phyloP scores from a whole-genome alignment of 1,140 invertebrate genomes.

The Andrena cerasifolii region DNA sequence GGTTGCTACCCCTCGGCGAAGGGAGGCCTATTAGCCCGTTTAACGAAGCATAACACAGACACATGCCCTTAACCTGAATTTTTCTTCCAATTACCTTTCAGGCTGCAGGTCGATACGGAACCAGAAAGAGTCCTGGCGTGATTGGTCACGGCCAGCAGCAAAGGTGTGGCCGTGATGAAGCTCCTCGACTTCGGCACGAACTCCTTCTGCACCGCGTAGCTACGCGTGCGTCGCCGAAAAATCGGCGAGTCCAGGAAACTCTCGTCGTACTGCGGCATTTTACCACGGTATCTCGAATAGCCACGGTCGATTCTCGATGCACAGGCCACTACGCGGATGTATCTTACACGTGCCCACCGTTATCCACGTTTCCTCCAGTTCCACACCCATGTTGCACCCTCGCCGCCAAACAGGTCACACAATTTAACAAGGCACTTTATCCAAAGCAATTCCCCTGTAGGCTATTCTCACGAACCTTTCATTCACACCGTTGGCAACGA shows the following conservation, averaged over 20 bases:
- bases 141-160: constrained; percentile 78
- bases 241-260: constrained; percentile 78
- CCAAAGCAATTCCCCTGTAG: not conserved
- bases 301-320: not conserved
- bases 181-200: constrained; percentile 76
- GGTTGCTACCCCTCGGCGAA: not conserved
- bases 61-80: constrained; percentile 55
- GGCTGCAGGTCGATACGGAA: constrained; percentile 74
- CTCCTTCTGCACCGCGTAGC: constrained; percentile 78
- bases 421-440: not conserved
- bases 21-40: constrained; percentile 4
- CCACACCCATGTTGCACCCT: not conserved
- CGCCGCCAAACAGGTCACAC: not conserved
- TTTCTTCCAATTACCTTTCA: constrained; percentile 74
- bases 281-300: constrained; percentile 4
- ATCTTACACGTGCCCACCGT: not conserved
- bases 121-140: constrained; percentile 74
- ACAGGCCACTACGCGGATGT: not conserved
- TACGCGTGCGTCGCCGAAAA: constrained; percentile 79
- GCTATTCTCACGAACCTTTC: no score
- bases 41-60: constrained; percentile 21
- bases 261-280: constrained; percentile 81
- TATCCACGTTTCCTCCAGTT: not conserved
- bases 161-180: constrained; percentile 76
- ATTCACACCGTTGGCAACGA: no score